These are phyloP conservation scores for Galeopterus variegatus DNA, from an alignment of 2,113 vertebrate species.

Conservation along the genomic window DNA sequence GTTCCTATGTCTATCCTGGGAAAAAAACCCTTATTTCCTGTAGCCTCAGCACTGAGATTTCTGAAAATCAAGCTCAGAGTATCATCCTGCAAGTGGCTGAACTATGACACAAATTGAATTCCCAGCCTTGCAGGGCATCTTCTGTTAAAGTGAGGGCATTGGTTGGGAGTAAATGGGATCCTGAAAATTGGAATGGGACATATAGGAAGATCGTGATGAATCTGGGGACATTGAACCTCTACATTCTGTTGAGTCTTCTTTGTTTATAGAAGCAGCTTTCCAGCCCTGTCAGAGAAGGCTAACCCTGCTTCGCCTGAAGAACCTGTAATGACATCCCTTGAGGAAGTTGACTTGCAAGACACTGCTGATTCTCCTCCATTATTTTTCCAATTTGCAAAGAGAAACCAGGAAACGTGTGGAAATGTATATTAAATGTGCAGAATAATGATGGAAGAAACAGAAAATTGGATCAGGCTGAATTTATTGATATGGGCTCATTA, in stretches of 20 bases:
- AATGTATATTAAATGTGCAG: not conserved
- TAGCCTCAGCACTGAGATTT: not conserved
- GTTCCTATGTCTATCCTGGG: not conserved
- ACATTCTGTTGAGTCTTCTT: not conserved
- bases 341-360: not conserved
- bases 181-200: not conserved
- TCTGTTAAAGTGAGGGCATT: not conserved
- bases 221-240: not conserved
- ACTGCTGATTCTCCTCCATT: not conserved
- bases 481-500: not conserved
- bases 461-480: not conserved
- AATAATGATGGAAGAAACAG: not conserved
- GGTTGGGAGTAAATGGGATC: not conserved
- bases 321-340: not conserved
- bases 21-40: not conserved
- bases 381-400: not conserved
- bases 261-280: not conserved
- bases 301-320: not conserved
- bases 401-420: not conserved
- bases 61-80: not conserved
- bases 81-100: not conserved
- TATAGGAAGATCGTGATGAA: not conserved
- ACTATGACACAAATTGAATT: not conserved
- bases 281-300: not conserved
- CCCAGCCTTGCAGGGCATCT: not conserved